A percentile compares a stretch with the other conserved stretches of the same genome.
Conservation (phyloP, 2,113 vertebrate genomes). For the Phalacrocorax aristotelis region DNA sequence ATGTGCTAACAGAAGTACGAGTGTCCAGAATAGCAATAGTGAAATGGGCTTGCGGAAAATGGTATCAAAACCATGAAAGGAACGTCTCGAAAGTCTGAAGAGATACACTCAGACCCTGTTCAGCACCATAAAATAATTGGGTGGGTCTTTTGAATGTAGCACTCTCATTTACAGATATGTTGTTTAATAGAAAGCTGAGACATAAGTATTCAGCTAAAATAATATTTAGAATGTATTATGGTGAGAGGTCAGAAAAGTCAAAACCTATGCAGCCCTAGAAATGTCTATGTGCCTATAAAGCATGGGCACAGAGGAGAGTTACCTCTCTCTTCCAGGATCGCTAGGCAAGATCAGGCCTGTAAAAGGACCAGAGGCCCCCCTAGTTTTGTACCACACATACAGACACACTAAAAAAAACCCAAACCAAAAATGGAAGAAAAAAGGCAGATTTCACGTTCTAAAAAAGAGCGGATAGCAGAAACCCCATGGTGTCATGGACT, state of each 20-base stretch:
- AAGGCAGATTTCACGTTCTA: not conserved
- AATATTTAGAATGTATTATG: not conserved
- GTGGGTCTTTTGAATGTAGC: not conserved
- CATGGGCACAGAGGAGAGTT: not conserved
- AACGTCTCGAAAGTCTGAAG: not conserved
- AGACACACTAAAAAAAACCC: not conserved
- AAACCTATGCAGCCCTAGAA: not conserved
- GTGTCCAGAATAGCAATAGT: not conserved
- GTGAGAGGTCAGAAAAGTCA: not conserved
- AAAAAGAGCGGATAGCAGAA: not conserved
- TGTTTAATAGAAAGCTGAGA: not conserved
- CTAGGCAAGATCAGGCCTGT: not conserved
- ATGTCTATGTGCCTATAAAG: not conserved
- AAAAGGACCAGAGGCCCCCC: not conserved
- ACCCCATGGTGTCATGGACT: not conserved
- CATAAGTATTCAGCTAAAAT: not conserved
- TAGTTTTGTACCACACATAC: not conserved
- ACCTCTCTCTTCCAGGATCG: not conserved
- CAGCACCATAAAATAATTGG: not conserved
- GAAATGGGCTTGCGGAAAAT: not conserved
- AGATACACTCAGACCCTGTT: not conserved
- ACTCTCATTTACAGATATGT: not conserved
- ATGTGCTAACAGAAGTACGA: not conserved
- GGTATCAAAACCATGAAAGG: not conserved
- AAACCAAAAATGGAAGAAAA: not conserved